These are phyloP conservation scores for Monochamus saltuarius DNA, from an alignment of 1,140 invertebrate genomes.

Conservation along the genomic window DNA sequence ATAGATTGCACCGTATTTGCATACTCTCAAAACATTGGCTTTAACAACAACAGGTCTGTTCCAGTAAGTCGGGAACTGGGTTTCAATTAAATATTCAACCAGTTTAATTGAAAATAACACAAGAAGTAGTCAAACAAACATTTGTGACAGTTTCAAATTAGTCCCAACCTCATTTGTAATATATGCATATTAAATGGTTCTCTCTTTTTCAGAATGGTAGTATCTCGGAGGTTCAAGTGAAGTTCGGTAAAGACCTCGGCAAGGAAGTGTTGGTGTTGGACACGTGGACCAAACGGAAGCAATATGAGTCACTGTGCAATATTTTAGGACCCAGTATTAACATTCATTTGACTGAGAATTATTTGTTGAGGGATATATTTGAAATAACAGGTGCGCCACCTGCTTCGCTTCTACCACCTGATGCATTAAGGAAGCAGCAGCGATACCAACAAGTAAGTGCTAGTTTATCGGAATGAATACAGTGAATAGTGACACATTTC, in stretches of 20 bases:
- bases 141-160: no score
- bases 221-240: slow-evolving; percentile 70
- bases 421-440: slow-evolving; percentile 34
- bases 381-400: slow-evolving; percentile 48
- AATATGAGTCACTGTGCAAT: slow-evolving; percentile 82
- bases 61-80: no score
- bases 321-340: slow-evolving; percentile 83
- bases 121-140: no score
- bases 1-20: no score
- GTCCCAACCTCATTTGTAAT: no score
- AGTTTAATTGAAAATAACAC: no score
- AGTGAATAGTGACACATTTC: no score
- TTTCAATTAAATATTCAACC: no score
- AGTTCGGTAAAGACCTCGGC: slow-evolving; percentile 69
- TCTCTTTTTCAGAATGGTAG: slow-evolving; percentile 71
- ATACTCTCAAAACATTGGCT: no score
- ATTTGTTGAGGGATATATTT: slow-evolving; percentile 80
- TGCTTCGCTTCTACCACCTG: slow-evolving; percentile 14
- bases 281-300: slow-evolving; percentile 77
- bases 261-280: slow-evolving; percentile 73
- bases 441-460: slow-evolving; percentile 31
- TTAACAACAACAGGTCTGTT: no score
- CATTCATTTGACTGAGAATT: slow-evolving; percentile 80
- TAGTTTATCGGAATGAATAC: no score
- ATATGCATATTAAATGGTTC: no score